Percentiles rank a stretch among this genome's conserved stretches.
phyloP scores from a whole-genome alignment of 92 coral and sea anemone species.

The Epizoanthus rinbou region DNA sequence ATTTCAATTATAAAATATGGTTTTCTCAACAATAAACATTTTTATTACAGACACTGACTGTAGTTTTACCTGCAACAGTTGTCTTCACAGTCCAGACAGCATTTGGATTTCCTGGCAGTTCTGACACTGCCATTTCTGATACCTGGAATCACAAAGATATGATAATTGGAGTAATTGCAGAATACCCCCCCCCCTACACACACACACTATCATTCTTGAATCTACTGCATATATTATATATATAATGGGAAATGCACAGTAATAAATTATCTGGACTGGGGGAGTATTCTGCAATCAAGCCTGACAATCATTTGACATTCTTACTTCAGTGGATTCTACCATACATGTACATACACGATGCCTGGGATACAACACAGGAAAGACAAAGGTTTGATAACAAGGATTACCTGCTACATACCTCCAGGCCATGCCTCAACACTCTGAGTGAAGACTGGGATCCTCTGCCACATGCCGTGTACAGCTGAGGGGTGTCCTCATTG shows the following conservation, averaged over 20 bases:
- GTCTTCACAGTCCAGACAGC: slow-evolving; percentile 98
- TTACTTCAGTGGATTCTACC: not conserved
- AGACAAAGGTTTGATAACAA: too few species aligned
- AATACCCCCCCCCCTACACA: too few species aligned
- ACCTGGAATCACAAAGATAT: slow-evolving; percentile 55
- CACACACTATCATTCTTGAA: too few species aligned
- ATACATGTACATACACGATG: too few species aligned
- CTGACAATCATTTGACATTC: too few species aligned
- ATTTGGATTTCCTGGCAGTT: slow-evolving; percentile 98
- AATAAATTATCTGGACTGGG: too few species aligned
- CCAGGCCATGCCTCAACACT: slow-evolving; percentile 93
- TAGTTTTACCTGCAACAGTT: slow-evolving; percentile 56
- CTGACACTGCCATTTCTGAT: slow-evolving; percentile 99
- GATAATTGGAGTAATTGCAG: too few species aligned
- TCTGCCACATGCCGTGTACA: slow-evolving; percentile 95
- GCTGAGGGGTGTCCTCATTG: slow-evolving; percentile 97
- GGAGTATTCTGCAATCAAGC: too few species aligned
- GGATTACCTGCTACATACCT: slow-evolving; percentile 61
- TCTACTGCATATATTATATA: too few species aligned
- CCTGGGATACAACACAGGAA: too few species aligned
- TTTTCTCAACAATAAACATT: too few species aligned
- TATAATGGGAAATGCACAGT: too few species aligned
- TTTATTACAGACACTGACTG: not conserved
- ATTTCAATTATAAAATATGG: not conserved
- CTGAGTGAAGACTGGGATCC: slow-evolving; percentile 93